Evolutionary conservation across 2,888 invertebrate genomes (phyloP).

Genomic region (Dermolepida albohirtum): DNA sequence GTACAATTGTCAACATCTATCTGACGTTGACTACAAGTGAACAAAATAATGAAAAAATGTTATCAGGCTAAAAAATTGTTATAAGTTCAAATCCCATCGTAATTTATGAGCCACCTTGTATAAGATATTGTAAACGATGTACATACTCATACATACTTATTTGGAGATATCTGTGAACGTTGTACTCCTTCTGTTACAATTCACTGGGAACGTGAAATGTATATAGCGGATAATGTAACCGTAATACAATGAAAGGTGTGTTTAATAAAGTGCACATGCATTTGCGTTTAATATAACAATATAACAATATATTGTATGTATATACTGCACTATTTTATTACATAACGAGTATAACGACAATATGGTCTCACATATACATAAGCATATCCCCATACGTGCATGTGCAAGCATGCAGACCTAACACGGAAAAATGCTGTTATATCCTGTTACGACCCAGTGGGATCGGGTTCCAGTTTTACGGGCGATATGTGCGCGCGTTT

Average conservation of each 20-base stretch:
- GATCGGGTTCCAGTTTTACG: slow-evolving; percentile 13
- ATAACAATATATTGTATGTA: slow-evolving; percentile 16
- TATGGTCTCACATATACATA: slow-evolving; percentile 12
- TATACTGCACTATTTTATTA: slow-evolving; percentile 31
- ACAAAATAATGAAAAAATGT: too few relatives aligned
- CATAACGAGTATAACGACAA: slow-evolving; percentile 22
- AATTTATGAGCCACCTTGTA: too few relatives aligned
- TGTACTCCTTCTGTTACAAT: too few relatives aligned
- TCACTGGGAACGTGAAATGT: too few relatives aligned
- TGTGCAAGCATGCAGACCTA: slow-evolving; percentile 34
- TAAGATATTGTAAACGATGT: too few relatives aligned
- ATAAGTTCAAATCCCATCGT: too few relatives aligned
- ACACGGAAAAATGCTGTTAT: slow-evolving; percentile 32
- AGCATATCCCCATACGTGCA: not conserved
- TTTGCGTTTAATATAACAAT: slow-evolving; percentile 11
- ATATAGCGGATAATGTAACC: slow-evolving; percentile 10
- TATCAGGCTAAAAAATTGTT: too few relatives aligned
- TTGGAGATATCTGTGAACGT: too few relatives aligned
- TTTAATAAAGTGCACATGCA: slow-evolving; percentile 12
- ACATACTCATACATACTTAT: too few relatives aligned
- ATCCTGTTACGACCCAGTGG: slow-evolving; percentile 28
- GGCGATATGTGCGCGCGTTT: too few relatives aligned
- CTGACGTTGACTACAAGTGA: too few relatives aligned
- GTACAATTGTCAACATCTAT: too few relatives aligned
- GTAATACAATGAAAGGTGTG: slow-evolving; percentile 34